Conservation (phyloP, 2,113 vertebrate species). For the Aldabrachelys gigantea region DNA sequence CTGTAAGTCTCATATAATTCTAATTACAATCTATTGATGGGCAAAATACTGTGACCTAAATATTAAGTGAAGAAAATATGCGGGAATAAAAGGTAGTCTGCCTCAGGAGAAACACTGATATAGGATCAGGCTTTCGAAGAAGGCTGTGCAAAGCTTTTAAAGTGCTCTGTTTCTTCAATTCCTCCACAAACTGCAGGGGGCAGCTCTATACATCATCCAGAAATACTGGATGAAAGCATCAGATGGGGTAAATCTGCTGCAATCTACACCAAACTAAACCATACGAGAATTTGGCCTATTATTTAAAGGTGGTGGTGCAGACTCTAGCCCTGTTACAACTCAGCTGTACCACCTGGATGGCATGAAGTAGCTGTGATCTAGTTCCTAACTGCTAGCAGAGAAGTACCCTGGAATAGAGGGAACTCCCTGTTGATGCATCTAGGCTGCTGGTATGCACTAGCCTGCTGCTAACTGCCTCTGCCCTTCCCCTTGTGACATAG, state of each 20-base stretch:
- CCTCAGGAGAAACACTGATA: not conserved
- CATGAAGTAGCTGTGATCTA: not conserved
- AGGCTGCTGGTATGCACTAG: not conserved
- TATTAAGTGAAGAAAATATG: not conserved
- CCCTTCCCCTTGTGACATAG: not conserved
- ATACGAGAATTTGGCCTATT: not conserved
- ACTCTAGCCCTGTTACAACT: not conserved
- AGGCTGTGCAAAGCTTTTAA: not conserved
- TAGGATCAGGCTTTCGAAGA: not conserved
- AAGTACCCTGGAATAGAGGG: not conserved
- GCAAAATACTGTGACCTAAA: not conserved
- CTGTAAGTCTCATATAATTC: not conserved
- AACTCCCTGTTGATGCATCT: not conserved
- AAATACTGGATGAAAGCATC: not conserved
- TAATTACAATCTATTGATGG: not conserved
- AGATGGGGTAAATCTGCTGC: not conserved
- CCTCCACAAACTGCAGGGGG: not conserved
- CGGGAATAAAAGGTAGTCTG: not conserved
- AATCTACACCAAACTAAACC: not conserved
- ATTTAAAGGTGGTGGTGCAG: not conserved
- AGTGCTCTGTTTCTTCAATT: not conserved
- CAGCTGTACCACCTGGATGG: not conserved
- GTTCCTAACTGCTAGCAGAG: not conserved
- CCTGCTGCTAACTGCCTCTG: not conserved
- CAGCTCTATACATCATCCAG: accelerated